Percentiles rank a stretch among this genome's conserved stretches.
Evolutionary conservation across 2,797 vertebrate species (phyloP).

Genomic region (Halcyon smyrnensis): DNA sequence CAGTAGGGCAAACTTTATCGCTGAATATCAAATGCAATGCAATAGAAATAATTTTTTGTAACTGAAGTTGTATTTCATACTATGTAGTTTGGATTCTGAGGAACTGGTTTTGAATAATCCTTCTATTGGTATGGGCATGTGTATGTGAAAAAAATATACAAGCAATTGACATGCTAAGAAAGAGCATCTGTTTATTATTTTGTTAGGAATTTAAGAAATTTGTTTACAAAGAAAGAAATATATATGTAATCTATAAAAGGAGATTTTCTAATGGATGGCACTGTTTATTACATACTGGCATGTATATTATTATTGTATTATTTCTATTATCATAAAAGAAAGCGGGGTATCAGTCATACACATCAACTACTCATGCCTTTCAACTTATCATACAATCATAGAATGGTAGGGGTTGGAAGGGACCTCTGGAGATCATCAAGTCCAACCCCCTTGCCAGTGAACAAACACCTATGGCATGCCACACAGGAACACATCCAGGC

Average conservation of each 20-base stretch:
- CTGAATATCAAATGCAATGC: background rate
- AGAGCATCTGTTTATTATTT: background rate
- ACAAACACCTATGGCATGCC: too few relatives aligned
- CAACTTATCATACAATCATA: background rate
- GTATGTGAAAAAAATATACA: background rate
- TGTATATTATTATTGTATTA: background rate
- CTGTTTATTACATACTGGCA: background rate
- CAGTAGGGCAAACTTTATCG: background rate
- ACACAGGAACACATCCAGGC: too few relatives aligned
- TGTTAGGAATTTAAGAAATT: background rate
- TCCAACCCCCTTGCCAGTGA: too few relatives aligned
- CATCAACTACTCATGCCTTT: background rate
- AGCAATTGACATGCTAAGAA: background rate
- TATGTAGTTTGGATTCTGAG: background rate
- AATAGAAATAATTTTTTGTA: background rate
- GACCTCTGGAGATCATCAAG: too few relatives aligned
- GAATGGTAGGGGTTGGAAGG: too few relatives aligned
- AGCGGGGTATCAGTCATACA: background rate
- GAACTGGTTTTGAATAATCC: background rate
- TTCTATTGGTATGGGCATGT: background rate
- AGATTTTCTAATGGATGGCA: background rate
- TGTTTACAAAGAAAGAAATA: background rate
- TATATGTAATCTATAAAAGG: background rate
- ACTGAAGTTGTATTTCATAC: background rate
- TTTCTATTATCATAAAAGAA: background rate